These are phyloP conservation scores for Saguinus midas DNA, from an alignment of 2,113 vertebrate genomes.

Conservation along the genomic window DNA sequence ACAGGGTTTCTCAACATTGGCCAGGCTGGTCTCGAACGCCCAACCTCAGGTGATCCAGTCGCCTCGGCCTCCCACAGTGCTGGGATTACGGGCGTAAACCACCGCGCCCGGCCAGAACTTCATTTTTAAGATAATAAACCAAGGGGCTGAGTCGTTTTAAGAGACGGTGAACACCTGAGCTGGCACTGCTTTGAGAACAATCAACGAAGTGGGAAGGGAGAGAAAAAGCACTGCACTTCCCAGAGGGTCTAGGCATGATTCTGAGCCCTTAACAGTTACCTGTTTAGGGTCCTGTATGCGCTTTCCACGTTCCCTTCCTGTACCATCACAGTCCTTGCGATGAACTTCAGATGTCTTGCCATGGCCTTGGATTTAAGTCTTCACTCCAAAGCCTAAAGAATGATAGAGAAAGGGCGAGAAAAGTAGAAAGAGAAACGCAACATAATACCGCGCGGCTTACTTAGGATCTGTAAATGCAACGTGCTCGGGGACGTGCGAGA, in stretches of 20 bases:
- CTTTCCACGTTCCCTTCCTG: constrained; percentile 88
- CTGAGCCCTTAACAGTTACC: constrained; percentile 78
- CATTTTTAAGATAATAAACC: constrained; percentile 37
- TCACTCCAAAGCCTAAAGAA: background rate
- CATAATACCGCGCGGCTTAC: background rate
- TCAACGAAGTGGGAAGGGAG: background rate
- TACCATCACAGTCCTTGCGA: constrained; percentile 95
- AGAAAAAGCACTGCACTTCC: background rate
- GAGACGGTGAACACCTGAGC: background rate
- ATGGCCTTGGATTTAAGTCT: constrained; percentile 77
- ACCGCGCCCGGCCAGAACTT: background rate
- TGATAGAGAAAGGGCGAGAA: background rate
- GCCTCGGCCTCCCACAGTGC: no score
- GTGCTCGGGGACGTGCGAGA: background rate
- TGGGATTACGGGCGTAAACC: no score
- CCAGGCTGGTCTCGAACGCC: no score
- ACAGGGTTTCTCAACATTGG: no score
- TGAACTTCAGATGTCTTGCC: constrained; percentile 91
- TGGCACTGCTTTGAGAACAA: background rate
- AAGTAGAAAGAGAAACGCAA: background rate
- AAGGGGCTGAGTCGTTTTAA: background rate
- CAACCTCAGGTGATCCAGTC: no score
- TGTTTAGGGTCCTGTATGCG: constrained; percentile 87
- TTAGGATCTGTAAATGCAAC: background rate
- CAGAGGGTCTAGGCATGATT: background rate